Evolutionary conservation across 2,113 vertebrate genomes (phyloP), one percentile per base, ranked within the genome.

Genomic region (Petromus typicus): DNA sequence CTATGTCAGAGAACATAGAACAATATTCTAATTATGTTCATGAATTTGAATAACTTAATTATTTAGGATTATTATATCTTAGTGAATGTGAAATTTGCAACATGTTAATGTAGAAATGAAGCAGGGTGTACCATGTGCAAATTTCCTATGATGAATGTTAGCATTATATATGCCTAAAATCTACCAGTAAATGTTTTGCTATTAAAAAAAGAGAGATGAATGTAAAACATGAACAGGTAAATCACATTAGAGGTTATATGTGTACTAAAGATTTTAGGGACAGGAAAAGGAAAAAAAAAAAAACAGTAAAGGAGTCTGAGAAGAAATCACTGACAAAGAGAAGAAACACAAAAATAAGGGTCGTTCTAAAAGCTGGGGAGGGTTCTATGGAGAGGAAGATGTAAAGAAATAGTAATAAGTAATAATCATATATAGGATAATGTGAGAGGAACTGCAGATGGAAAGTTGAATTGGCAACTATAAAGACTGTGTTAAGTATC

Each of bases 201-300:
- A 51, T 51, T 51, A 51, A 51, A 51, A 51, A 51, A 10, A 51
- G 48, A 51, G 6, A 51, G 10, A 10, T 51, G 48, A 51, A 51
- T 51, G 48, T 51, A 51, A 51, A 67, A 16, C 30, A 11, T 80
- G 32, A 71, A 71, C 7, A n/a, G 48, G 30, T 54, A 91, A 40
- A 59, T 67, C 67, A 86, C 12, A 20, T 66, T 43, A 93, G 73
- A 73, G 20, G 16, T 90, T 71, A 75, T 66, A 40, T 57, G 73
- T 71, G 0, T 86, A 56, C 25, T 86, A 32, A 86, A 75, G 37
- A 32, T 82, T 91, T 69, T 82, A 67, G 61, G 27, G 22, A 69
- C 40, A 86, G 23, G 73, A 56, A 93, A 86, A 86, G 81, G 63
- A 80, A 51, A 40, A 84, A 90, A 79, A 90, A 37, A 40, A 32